These are phyloP conservation scores for Heterodera filipjevi DNA, from an alignment of 2,888 invertebrate species.

Conservation along the genomic window DNA sequence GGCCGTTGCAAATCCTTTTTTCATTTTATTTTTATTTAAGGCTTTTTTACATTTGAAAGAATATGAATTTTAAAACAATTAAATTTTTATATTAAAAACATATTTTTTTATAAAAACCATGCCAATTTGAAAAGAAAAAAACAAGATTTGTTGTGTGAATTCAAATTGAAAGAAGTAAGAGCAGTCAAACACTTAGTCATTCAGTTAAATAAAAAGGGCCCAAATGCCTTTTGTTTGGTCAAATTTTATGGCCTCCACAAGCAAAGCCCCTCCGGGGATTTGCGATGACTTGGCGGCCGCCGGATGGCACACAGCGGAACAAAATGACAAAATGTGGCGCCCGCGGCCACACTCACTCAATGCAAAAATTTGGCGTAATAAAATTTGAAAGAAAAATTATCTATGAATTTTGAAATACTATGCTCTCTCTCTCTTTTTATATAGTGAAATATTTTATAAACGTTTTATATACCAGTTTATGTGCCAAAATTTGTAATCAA, in stretches of 20 bases:
- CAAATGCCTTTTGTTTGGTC: background rate
- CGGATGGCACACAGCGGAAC: too few species aligned
- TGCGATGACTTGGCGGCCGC: background rate
- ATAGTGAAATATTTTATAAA: background rate
- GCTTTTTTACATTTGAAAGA: background rate
- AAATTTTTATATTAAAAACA: background rate
- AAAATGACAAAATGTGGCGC: too few species aligned
- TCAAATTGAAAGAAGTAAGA: too few species aligned
- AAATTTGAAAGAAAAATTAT: too few species aligned
- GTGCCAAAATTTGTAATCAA: background rate
- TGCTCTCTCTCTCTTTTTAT: background rate
- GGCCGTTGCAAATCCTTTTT: constrained; percentile 37
- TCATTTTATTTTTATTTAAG: background rate
- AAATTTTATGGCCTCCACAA: background rate
- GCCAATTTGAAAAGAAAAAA: too few species aligned
- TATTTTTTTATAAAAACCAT: too few species aligned
- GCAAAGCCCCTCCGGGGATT: background rate
- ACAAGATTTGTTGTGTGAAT: too few species aligned
- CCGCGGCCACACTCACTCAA: too few species aligned
- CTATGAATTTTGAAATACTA: too few species aligned
- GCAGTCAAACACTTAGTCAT: too few species aligned
- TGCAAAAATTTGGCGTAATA: too few species aligned
- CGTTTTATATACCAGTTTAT: background rate
- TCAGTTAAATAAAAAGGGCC: background rate
- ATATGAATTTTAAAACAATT: background rate